Conservation (phyloP, 2,888 invertebrate genomes). For the Andrena flavipes region DNA sequence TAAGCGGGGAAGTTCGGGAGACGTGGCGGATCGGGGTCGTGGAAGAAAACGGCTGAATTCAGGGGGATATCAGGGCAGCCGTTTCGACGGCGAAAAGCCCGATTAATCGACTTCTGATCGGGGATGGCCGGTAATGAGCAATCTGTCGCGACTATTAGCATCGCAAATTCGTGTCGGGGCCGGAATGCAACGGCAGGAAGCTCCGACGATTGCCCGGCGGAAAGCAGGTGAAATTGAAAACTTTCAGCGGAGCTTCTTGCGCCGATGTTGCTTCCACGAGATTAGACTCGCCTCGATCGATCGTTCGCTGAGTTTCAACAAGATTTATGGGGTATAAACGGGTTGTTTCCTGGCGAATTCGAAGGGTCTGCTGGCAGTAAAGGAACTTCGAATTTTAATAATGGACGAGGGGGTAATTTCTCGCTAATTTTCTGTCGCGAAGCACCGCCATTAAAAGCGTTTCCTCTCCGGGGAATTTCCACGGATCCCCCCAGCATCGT, state of each 20-base stretch:
- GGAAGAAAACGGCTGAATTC: conserved; percentile 18
- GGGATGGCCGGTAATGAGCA: conserved; percentile 36
- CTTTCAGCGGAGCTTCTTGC: neutral
- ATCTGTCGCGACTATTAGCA: conserved; percentile 41
- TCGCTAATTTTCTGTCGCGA: conserved; percentile 13
- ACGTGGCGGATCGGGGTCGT: conserved; percentile 1
- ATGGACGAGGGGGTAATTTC: neutral
- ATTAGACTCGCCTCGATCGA: neutral
- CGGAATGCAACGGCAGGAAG: conserved; percentile 15
- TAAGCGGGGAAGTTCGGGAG: conserved; percentile 10
- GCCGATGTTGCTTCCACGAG: neutral
- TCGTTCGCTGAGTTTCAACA: neutral
- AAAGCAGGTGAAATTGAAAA: conserved; percentile 18
- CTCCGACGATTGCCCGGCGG: neutral
- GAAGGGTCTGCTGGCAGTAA: too few relatives aligned
- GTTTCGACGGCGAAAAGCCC: conserved; percentile 22
- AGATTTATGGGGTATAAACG: neutral
- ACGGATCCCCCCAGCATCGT: conserved; percentile 14
- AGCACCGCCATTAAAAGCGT: conserved; percentile 6
- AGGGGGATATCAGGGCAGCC: neutral
- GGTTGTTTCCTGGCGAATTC: neutral
- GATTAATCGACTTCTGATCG: conserved; percentile 37
- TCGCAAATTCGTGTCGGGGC: conserved; percentile 25
- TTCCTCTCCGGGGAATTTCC: neutral
- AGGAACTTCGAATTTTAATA: neutral